Conservation (phyloP, 2,113 vertebrate genomes). For the Tamias sibiricus region DNA sequence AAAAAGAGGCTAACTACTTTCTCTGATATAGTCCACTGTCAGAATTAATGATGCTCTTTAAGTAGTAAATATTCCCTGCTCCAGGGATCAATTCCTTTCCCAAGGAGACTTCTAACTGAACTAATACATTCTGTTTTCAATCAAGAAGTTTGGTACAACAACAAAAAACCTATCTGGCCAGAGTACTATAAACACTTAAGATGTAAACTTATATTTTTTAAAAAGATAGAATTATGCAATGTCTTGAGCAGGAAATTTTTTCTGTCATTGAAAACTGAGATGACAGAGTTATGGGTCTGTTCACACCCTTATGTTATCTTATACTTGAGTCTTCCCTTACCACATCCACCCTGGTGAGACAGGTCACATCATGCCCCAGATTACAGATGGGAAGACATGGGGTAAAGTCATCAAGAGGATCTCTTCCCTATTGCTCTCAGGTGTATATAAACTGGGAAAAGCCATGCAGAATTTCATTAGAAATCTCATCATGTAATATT, state of each 20-base stretch:
- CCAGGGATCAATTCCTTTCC: background rate
- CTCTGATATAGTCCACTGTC: background rate
- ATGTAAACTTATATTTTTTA: background rate
- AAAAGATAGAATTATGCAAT: background rate
- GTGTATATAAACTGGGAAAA: background rate
- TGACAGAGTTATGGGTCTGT: background rate
- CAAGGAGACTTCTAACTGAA: background rate
- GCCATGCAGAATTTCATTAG: background rate
- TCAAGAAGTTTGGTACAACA: background rate
- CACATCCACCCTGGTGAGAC: fast-evolving
- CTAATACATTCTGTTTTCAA: too few relatives aligned
- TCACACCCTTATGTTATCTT: fast-evolving
- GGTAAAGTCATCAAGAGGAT: fast-evolving
- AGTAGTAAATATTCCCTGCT: background rate
- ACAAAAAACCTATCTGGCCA: background rate
- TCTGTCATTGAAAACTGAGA: background rate
- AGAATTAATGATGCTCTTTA: background rate
- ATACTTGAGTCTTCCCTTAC: fast-evolving
- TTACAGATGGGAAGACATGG: background rate
- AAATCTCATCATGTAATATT: background rate
- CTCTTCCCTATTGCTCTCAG: background rate
- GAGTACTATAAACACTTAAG: background rate
- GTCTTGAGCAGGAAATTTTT: background rate
- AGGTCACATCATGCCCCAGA: fast-evolving
- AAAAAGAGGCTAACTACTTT: background rate